These are phyloP conservation scores for Meghimatium bilineatum DNA, from an alignment of 2,888 invertebrate genomes.

Conservation along the genomic window DNA sequence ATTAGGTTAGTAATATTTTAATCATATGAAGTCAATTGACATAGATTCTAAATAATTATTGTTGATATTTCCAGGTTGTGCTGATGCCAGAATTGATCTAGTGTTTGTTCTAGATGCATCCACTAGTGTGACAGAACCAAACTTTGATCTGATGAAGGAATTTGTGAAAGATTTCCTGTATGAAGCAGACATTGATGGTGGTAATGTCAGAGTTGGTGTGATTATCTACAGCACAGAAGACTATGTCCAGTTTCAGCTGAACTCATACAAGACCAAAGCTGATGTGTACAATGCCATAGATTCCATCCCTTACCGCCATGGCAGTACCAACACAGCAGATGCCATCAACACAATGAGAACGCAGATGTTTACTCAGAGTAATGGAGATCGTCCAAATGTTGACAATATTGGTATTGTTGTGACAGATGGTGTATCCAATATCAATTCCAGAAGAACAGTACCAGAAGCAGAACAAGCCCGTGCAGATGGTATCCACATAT, in stretches of 20 bases:
- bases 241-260: conserved; percentile 67
- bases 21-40: too few species aligned
- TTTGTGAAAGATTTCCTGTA: conserved; percentile 60
- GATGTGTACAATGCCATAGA: conserved; percentile 63
- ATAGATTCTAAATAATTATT: background rate
- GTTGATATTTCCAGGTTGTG: conserved; percentile 43
- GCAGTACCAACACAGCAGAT: conserved; percentile 65
- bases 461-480: conserved; percentile 63
- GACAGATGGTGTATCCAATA: conserved; percentile 73
- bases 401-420: conserved; percentile 67
- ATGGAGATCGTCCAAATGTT: conserved; percentile 66
- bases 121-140: conserved; percentile 62
- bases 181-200: conserved; percentile 60
- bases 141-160: conserved; percentile 59
- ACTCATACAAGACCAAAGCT: conserved; percentile 54
- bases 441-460: conserved; percentile 66
- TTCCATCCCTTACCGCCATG: conserved; percentile 59
- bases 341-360: conserved; percentile 58
- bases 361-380: conserved; percentile 54
- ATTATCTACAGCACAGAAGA: conserved; percentile 61
- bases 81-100: conserved; percentile 59
- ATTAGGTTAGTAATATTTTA: too few species aligned
- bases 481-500: conserved; percentile 57
- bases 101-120: conserved; percentile 70
- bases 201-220: conserved; percentile 57